phyloP scores from a whole-genome alignment of 2,888 invertebrate genomes.

The Stenodera caucasica region DNA sequence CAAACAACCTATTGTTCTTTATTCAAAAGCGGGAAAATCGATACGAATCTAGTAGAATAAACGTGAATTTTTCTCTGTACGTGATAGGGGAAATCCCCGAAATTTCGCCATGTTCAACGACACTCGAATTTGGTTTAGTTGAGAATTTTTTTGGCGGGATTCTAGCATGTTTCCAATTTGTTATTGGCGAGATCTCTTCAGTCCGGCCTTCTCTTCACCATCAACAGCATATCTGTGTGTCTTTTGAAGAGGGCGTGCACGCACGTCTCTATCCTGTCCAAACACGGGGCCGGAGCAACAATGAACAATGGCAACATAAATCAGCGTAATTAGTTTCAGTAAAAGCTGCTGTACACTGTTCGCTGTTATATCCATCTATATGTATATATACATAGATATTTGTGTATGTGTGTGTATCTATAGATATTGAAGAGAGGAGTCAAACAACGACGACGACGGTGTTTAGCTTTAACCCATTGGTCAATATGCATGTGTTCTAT shows the following conservation, averaged over 20 bases:
- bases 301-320: conserved; percentile 92
- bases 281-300: conserved; percentile 70
- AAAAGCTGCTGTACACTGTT: conserved; percentile 55
- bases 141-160: no score
- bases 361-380: no score
- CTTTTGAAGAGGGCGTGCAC: conserved; percentile 51
- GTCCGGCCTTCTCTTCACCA: neutral
- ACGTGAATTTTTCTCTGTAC: no score
- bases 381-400: no score
- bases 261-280: conserved; percentile 55
- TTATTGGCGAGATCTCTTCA: neutral
- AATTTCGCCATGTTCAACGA: no score
- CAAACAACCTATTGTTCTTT: neutral
- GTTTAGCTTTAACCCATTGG: conserved; percentile 61
- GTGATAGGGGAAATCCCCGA: no score
- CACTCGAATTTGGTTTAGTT: no score
- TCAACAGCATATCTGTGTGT: conserved; percentile 11
- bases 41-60: no score
- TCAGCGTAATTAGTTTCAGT: conserved; percentile 88
- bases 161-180: neutral
- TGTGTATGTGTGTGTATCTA: conserved; percentile 34
- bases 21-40: neutral
- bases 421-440: conserved; percentile 46
- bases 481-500: conserved; percentile 60
- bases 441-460: conserved; percentile 61